Base-by-base conservation (phyloP, 2,797 vertebrate species). In the Cossypha caffra region DNA sequence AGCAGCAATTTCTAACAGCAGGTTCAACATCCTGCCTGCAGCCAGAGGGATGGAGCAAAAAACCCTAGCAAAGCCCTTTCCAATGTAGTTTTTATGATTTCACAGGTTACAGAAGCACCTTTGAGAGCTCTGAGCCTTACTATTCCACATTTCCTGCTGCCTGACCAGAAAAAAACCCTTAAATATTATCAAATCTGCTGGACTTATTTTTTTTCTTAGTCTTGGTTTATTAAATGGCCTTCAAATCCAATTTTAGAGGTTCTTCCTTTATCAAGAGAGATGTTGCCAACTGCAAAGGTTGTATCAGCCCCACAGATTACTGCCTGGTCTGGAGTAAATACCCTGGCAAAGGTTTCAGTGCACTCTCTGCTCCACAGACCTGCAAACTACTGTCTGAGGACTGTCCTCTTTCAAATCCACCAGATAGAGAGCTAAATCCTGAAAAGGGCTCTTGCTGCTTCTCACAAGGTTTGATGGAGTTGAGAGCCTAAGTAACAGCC, bases 331-430 rank as follows among this genome's bases (percentile, higher is more conserved):
- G 81, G 17, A 62, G 43, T 37, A 88, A 83, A 90, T 5, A 19
- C 2, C 26, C 57, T 43, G 63, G 28, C 20, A 45, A 15, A 5
- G 3, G 6, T 31, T 43, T 93, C 59, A 37, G 58, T 5, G 31
- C 18, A 5, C 19, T 26, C 47, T 38, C 57, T 45, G 5, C n/a
- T 45, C 13, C 6, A 2, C 0, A 23, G 16, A 77, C 28, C 16
- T 38, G n/a, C 42, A 90, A 4, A 25, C 21, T 16, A 4, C 1
- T 38, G 13, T 38, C 38, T 1, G 17, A 38, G 24, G 8, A 37
- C 17, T 58, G 38, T 51, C 38, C 40, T 57, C 48, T 77, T 80
- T 42, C n/a, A 74, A 92, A 83, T 38, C 52, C 38, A 67, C 9
- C 74, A 71, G 26, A 29, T 3, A 37, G 26, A 33, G 45, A 42